A percentile compares a stretch with the other conserved stretches of the same genome.
Evolutionary conservation across 2,113 vertebrate genomes (phyloP).

Genomic region (Balaenoptera acutorostrata): DNA sequence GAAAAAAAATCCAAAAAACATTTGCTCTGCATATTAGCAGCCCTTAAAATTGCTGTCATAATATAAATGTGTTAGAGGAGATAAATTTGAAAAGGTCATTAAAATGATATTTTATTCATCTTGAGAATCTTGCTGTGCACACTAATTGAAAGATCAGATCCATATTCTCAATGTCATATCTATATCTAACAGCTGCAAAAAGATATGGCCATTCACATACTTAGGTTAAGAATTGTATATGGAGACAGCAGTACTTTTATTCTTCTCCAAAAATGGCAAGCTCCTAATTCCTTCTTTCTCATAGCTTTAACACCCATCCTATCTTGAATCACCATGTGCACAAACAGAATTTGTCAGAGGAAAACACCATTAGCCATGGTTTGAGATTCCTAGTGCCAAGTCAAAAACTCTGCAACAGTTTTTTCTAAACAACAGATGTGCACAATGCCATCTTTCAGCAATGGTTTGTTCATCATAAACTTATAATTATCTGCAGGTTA

Average conservation of each 20-base stretch:
- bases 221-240: background rate
- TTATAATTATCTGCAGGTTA: constrained; percentile 51
- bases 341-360: constrained; percentile 34
- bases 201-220: background rate
- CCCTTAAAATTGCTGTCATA: background rate
- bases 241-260: background rate
- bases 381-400: constrained; percentile 26
- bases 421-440: constrained; percentile 57
- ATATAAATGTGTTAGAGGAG: background rate
- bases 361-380: constrained; percentile 45
- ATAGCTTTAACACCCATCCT: background rate
- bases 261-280: background rate
- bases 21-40: background rate
- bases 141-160: constrained; percentile 31
- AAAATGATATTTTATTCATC: background rate
- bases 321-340: constrained; percentile 9
- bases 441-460: constrained; percentile 37
- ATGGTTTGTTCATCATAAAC: constrained; percentile 54
- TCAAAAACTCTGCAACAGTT: constrained; percentile 12
- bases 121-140: background rate
- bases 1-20: background rate
- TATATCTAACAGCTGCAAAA: constrained; percentile 31
- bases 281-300: constrained; percentile 9
- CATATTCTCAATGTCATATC: constrained; percentile 21
- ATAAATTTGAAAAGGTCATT: constrained; percentile 11